Percentiles rank a stretch among this genome's conserved stretches.
These are phyloP conservation scores for Operophtera brumata DNA, from an alignment of 2,888 invertebrate genomes.

Conservation along the genomic window DNA sequence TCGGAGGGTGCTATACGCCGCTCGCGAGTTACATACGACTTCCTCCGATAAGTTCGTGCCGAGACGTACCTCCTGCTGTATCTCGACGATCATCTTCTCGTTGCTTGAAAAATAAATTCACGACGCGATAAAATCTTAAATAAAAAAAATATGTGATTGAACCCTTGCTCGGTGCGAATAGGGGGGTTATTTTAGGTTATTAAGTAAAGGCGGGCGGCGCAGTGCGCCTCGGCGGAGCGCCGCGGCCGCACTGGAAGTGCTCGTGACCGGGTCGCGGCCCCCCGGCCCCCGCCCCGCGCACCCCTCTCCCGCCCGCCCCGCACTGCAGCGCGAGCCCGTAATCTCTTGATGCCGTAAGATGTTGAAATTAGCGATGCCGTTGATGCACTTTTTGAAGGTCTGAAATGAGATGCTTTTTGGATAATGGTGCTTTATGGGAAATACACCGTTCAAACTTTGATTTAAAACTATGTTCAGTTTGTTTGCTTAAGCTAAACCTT, in stretches of 20 bases:
- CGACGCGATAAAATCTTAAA: constrained; percentile 34
- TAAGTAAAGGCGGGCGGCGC: constrained; percentile 46
- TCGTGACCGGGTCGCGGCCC: constrained; percentile 71
- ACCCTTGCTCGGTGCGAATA: constrained; percentile 33
- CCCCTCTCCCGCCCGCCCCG: constrained; percentile 35
- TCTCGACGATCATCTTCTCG: constrained; percentile 71
- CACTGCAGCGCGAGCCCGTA: constrained; percentile 51
- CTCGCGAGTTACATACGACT: constrained; percentile 31
- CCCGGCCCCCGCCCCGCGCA: constrained; percentile 26
- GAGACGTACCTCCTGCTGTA: constrained; percentile 70
- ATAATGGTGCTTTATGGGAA: background rate
- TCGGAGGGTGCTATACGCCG: constrained; percentile 31
- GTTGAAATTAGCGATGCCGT: constrained; percentile 66
- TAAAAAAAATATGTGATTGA: constrained; percentile 36
- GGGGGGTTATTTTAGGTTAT: constrained; percentile 37
- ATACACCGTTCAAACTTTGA: background rate
- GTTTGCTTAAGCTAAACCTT: background rate
- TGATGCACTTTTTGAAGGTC: constrained; percentile 62
- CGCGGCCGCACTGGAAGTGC: constrained; percentile 72
- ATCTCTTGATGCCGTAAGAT: constrained; percentile 75
- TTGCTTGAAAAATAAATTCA: constrained; percentile 9
- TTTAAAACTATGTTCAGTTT: background rate
- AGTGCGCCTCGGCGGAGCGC: constrained; percentile 74
- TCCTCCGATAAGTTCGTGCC: constrained; percentile 31
- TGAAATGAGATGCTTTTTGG: background rate